Percentiles rank a stretch among this genome's conserved stretches.
phyloP scores from a whole-genome alignment of 2,797 vertebrate genomes.

The Phoebastria nigripes region DNA sequence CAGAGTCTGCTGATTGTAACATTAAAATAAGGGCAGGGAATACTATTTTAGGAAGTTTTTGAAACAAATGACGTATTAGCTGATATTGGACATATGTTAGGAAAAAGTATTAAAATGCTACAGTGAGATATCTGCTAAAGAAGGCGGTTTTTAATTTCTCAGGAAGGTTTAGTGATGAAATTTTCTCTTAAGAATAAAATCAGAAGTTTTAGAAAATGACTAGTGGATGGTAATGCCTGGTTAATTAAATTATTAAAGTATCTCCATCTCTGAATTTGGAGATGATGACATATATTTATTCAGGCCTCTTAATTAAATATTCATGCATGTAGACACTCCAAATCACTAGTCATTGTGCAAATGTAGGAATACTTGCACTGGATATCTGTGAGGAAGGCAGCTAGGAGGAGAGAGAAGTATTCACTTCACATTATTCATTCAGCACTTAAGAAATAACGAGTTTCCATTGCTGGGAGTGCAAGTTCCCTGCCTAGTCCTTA shows the following conservation, averaged over 20 bases:
- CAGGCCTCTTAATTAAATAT: background rate
- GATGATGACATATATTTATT: background rate
- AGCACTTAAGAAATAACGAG: background rate
- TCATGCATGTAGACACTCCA: background rate
- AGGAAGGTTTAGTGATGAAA: background rate
- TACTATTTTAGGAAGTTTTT: background rate
- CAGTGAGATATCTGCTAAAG: background rate
- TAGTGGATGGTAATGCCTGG: background rate
- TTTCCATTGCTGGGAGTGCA: background rate
- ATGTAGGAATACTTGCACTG: background rate
- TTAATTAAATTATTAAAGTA: background rate
- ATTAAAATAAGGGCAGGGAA: background rate
- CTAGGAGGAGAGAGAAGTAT: background rate
- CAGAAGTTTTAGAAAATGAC: background rate
- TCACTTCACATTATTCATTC: background rate
- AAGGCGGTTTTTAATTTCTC: background rate
- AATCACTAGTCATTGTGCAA: background rate
- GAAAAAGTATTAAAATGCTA: background rate
- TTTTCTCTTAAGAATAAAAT: background rate
- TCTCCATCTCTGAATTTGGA: background rate
- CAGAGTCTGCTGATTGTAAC: background rate
- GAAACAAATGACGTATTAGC: background rate
- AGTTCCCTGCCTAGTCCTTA: background rate
- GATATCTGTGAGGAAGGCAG: background rate
- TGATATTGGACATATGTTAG: background rate